phyloP scores from a whole-genome alignment of 2,888 invertebrate genomes.

The Amiota minor region DNA sequence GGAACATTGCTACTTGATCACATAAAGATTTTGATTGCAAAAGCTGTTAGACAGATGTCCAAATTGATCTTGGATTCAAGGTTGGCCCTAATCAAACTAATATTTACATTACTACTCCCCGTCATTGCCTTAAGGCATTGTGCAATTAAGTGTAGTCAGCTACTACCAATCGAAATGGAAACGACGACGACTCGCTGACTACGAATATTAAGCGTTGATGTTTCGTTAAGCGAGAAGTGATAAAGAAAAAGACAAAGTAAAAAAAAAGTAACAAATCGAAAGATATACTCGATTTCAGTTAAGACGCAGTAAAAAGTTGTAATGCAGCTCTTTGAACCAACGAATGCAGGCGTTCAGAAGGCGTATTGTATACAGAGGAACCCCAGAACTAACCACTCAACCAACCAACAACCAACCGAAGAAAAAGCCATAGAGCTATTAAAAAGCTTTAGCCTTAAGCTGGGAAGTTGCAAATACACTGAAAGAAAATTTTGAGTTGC shows the following conservation, averaged over 20 bases:
- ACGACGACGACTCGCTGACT: conserved; percentile 44
- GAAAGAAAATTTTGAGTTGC: conserved; percentile 48
- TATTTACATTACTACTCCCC: too few relatives aligned
- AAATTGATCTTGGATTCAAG: too few relatives aligned
- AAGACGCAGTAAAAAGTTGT: conserved; percentile 68
- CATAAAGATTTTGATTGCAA: too few relatives aligned
- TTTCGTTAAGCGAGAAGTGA: conserved; percentile 58
- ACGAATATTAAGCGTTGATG: conserved; percentile 58
- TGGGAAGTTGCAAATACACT: conserved; percentile 65
- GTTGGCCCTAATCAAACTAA: too few relatives aligned
- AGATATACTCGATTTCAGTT: conserved; percentile 67
- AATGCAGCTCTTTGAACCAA: conserved; percentile 61
- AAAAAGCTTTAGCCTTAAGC: conserved; percentile 44
- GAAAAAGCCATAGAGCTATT: conserved; percentile 42
- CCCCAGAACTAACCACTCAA: conserved; percentile 48
- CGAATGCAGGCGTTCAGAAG: conserved; percentile 49
- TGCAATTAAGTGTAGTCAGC: conserved; percentile 62
- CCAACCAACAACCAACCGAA: conserved; percentile 7
- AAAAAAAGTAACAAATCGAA: conserved; percentile 35
- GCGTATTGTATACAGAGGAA: conserved; percentile 50
- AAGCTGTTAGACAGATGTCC: too few relatives aligned
- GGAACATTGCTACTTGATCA: too few relatives aligned
- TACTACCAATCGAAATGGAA: conserved; percentile 22
- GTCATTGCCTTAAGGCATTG: too few relatives aligned
- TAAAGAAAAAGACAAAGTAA: conserved; percentile 34